Base-by-base conservation (phyloP, 2,797 vertebrate species). In the Pagetopsis macropterus region DNA sequence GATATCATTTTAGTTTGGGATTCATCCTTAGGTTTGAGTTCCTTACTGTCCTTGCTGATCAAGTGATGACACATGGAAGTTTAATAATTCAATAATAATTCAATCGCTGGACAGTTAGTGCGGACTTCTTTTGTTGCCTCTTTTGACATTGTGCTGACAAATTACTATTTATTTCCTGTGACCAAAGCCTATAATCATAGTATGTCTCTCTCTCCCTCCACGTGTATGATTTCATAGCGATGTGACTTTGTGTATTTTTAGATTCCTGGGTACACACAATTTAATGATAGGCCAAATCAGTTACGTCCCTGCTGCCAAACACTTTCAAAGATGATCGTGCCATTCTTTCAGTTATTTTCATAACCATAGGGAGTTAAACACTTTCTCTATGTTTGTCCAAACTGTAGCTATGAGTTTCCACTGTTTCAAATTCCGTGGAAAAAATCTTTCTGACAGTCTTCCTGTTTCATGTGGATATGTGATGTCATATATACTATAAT, bases 111-210 rank as follows among this genome's bases (percentile, higher is more conserved):
- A 72, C 75, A 51, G 81, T 83, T 59, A 41, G 45, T 80, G 85
- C 87, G 87, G 86, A 85, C 76, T 84, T 85, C 51, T 70, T 78
- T 55, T 81, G 83, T 84, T 78, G 82, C 77, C 77, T 76, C 55
- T 62, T 84, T 85, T 89, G 90, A 94, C 91, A 90, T 84, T 79
- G 73, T 81, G 82, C 86, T 93, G 92, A 93, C 90, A 94, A 94
- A 94, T 92, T 88, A 88, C 85, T 76, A 86, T 92, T 93, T 89
- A 78, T 92, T 93, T 88, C 85, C 87, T 82, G 68, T 84, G 92
- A 90, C 90, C 93, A 92, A 92, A 92, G 80, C 88, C 88, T 93
- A 89, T 93, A 94, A 93, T 94, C 91, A 93, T 88, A 89, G 75
- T 82, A 75, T 84, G 68, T 90, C 82, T 81, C 72, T 85, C 69